Evolutionary conservation across 1,140 invertebrate genomes (phyloP).

Genomic region (Hermetia illucens): DNA sequence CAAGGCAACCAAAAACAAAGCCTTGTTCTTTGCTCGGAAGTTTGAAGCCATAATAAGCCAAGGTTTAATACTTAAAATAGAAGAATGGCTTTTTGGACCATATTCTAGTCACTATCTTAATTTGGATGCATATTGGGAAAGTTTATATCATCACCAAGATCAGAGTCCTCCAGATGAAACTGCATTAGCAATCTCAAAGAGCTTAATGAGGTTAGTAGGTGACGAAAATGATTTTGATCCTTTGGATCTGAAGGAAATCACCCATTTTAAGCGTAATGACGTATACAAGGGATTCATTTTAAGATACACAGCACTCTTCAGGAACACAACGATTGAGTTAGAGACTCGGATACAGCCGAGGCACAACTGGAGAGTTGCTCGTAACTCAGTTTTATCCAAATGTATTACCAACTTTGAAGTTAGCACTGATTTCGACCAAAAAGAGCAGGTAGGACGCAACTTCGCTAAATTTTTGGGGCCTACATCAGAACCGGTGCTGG

Average conservation of each 20-base stretch:
- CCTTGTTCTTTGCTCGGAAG: conserved; percentile 84
- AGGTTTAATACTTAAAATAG: conserved; percentile 68
- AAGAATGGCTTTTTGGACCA: conserved; percentile 56
- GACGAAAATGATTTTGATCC: not conserved
- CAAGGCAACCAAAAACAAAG: conserved; percentile 55
- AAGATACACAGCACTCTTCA: conserved; percentile 27
- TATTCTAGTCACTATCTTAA: conserved; percentile 36
- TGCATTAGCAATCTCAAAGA: conserved; percentile 43
- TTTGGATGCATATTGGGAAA: conserved; percentile 74
- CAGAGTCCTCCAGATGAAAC: conserved; percentile 51
- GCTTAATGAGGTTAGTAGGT: conserved; percentile 37
- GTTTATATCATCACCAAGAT: conserved; percentile 65
- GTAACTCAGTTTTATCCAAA: conserved; percentile 31
- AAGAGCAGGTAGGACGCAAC: conserved; percentile 79
- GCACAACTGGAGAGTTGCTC: conserved; percentile 15
- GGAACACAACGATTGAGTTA: conserved; percentile 30
- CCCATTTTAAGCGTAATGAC: conserved; percentile 53
- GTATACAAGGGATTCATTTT: conserved; percentile 44
- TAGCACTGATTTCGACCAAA: conserved; percentile 79
- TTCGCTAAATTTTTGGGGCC: conserved; percentile 61
- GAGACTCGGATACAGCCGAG: conserved; percentile 47
- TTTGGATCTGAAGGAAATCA: conserved; percentile 41
- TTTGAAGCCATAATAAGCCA: conserved; percentile 84
- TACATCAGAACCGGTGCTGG: conserved; percentile 55
- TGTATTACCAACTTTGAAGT: conserved; percentile 50